phyloP scores from a whole-genome alignment of 2,797 vertebrate genomes.

The Parambassis ranga region DNA sequence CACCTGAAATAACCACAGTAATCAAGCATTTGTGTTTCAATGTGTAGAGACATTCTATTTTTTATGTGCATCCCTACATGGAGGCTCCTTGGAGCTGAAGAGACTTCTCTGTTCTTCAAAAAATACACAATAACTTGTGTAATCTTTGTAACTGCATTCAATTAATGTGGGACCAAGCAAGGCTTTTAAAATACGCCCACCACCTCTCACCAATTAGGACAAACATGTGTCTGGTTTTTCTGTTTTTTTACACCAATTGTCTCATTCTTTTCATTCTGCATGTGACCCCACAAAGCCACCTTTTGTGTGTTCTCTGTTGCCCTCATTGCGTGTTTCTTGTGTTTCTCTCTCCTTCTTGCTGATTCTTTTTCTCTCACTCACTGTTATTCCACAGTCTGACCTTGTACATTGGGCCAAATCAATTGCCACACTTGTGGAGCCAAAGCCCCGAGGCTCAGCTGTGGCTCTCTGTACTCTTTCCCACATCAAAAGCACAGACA shows the following conservation, averaged over 20 bases:
- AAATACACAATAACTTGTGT: background rate
- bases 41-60: background rate
- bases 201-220: background rate
- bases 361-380: background rate
- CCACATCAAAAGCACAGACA: conserved; percentile 41
- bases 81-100: background rate
- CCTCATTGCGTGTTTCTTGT: background rate
- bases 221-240: background rate
- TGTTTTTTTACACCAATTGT: background rate
- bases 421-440: conserved; percentile 59
- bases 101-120: background rate
- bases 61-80: background rate
- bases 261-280: background rate
- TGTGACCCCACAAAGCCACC: background rate
- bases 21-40: no score
- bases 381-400: conserved; percentile 42
- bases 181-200: background rate
- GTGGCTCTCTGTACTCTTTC: conserved; percentile 26
- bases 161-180: background rate
- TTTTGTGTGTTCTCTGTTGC: background rate
- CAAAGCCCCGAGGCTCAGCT: conserved; percentile 49
- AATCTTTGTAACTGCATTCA: background rate
- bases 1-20: no score
- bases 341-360: background rate
- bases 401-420: conserved; percentile 57